Conservation (phyloP, 2,113 vertebrate species). For the Mormoops blainvillei region DNA sequence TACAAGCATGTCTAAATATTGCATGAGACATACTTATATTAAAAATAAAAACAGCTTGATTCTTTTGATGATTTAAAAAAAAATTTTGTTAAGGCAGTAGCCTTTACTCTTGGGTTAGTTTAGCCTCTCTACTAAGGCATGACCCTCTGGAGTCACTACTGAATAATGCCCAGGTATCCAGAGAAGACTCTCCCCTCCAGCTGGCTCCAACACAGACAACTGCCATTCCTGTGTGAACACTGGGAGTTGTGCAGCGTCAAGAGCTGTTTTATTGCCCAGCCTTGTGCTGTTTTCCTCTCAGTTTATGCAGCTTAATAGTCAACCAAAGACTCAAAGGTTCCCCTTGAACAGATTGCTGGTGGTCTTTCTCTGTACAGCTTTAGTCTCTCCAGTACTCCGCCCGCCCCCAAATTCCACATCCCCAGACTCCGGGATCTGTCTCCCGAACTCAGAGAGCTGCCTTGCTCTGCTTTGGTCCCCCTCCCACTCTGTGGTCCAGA, state of each 20-base stretch:
- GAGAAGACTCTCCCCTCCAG: not conserved
- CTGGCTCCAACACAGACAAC: not conserved
- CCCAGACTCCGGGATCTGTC: not conserved
- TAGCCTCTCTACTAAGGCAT: not conserved
- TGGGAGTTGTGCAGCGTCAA: not conserved
- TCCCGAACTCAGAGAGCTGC: not conserved
- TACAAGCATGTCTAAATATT: not conserved
- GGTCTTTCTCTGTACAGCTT: not conserved
- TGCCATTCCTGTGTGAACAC: not conserved
- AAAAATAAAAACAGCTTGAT: not conserved
- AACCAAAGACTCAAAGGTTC: not conserved
- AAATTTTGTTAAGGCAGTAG: not conserved
- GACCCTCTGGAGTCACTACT: not conserved
- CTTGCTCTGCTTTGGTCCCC: not conserved
- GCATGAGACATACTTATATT: not conserved
- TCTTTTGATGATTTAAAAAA: not conserved
- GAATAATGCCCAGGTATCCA: not conserved
- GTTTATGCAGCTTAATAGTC: not conserved
- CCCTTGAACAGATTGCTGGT: not conserved
- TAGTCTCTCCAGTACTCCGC: not conserved
- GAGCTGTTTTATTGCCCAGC: not conserved
- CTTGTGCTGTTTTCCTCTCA: not conserved
- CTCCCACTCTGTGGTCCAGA: not conserved
- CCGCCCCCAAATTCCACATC: not conserved
- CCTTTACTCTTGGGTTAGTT: not conserved